phyloP scores from a whole-genome alignment of 1,140 invertebrate species.

The Drosophila cardini region DNA sequence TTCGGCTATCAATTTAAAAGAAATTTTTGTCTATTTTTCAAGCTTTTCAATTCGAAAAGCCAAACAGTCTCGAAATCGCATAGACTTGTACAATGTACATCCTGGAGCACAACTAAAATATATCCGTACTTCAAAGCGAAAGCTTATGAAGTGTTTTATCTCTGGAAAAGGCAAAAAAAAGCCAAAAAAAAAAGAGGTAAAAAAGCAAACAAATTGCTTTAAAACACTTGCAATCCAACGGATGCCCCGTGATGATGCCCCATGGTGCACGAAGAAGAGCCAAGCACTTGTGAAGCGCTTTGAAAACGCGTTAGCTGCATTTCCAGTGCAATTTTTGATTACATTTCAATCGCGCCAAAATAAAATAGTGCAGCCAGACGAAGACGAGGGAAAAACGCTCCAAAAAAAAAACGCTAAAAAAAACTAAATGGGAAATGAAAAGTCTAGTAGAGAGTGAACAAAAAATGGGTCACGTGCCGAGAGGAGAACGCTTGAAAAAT shows the following conservation, averaged over 20 bases:
- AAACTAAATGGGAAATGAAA: background rate
- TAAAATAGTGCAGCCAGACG: background rate
- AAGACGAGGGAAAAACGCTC: background rate
- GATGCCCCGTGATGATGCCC: slow-evolving; percentile 2
- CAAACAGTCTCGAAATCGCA: background rate
- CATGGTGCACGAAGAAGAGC: slow-evolving; percentile 14
- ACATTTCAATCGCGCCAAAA: slow-evolving; percentile 61
- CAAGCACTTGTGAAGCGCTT: slow-evolving; percentile 31
- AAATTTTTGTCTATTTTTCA: no score
- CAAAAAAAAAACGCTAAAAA: slow-evolving; percentile 18
- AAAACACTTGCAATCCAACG: slow-evolving; percentile 18
- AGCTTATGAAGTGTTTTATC: slow-evolving; percentile 19
- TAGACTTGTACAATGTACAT: background rate
- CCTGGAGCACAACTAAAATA: background rate
- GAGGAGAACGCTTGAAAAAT: slow-evolving; percentile 45
- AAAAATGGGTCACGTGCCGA: slow-evolving; percentile 59
- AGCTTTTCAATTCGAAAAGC: background rate
- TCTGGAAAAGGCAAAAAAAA: background rate
- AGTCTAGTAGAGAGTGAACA: slow-evolving; percentile 11
- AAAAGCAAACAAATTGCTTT: slow-evolving; percentile 40
- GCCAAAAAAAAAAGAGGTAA: no score
- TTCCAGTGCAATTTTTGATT: slow-evolving; percentile 68
- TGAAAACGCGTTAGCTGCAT: slow-evolving; percentile 54
- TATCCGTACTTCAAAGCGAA: background rate
- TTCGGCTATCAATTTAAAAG: background rate